Base-by-base conservation (phyloP, 1,140 invertebrate genomes). In the Drosophila prosaltans region DNA sequence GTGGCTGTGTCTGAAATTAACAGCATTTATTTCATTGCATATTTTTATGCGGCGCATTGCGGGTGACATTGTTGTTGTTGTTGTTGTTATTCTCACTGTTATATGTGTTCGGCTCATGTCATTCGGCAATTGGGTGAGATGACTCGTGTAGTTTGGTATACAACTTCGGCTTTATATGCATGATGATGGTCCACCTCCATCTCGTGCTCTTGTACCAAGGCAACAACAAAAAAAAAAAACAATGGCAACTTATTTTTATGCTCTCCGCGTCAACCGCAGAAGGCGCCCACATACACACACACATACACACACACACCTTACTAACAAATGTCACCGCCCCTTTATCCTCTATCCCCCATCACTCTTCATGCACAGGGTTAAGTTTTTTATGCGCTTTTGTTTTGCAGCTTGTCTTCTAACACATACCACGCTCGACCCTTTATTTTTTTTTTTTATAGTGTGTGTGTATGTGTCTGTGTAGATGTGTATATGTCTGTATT, bases 161-260 rank as follows among this genome's bases (percentile, higher is more conserved):
- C 4, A 4, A 3, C 3, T 36, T 36, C 32, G 32, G 32, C 1
- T 7, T 36, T 36, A 36, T 36, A 7, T 36, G 32, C 32, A 36
- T 36, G 32, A 36, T 36, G 32, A 16, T 16, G 16, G 16, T 36
- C 32, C 32, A 36, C 32, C 32, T 36, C 32, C 32, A 36, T 36
- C 7, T 24, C 41, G 41, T 61, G 45, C 70, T 39, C 48, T 21
- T n/a, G 69, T 30, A 39, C 54, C 48, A 41, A 41, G 55, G 65
- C 63, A 67, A 16, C 16, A 16, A 16, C 16, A 16, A 16, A 16
- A 16, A 16, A 16, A 16, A 16, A 16, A 82, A 72, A 85, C 81
- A 85, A 85, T 74, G 82, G 79, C 83, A 88, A 82, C 83, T 88
- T 85, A 85, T 85, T 88, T 85, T 88, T 88, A 85, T 85, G 83